Percentiles rank a stretch among this genome's conserved stretches.
Conservation (phyloP, 2,888 invertebrate species). For the Prenolepis imparis region DNA sequence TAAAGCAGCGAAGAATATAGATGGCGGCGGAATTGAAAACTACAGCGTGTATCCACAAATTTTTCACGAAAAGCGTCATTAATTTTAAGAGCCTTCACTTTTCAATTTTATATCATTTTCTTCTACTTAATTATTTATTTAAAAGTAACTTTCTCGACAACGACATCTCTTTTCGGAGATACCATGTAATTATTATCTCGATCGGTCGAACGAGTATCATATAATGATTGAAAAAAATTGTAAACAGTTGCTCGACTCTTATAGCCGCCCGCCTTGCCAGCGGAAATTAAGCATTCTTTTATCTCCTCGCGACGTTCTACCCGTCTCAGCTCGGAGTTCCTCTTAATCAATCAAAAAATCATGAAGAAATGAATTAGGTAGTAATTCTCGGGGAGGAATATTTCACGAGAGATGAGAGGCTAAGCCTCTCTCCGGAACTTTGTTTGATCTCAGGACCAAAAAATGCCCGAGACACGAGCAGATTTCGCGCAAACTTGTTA, state of each 20-base stretch:
- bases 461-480: neutral
- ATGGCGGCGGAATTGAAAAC: constrained; percentile 64
- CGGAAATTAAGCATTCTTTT: constrained; percentile 82
- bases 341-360: constrained; percentile 85
- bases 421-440: constrained; percentile 6
- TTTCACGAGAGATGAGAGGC: constrained; percentile 17
- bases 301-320: constrained; percentile 78
- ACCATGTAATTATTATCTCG: constrained; percentile 78
- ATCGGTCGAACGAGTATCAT: constrained; percentile 77
- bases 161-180: neutral
- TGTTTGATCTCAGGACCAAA: constrained; percentile 41
- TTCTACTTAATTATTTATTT: constrained; percentile 5
- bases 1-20: constrained; percentile 71
- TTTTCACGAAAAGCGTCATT: neutral
- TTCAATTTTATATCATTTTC: neutral
- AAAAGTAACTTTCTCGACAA: neutral
- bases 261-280: constrained; percentile 75
- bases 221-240: constrained; percentile 75
- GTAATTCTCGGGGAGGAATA: constrained; percentile 38
- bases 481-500: neutral
- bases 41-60: neutral
- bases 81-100: constrained; percentile 15
- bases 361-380: constrained; percentile 79
- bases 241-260: constrained; percentile 63
- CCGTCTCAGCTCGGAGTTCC: constrained; percentile 77